Evolutionary conservation across 2,888 invertebrate species (phyloP), one percentile per base, ranked within the genome.

Genomic region (Acleris sparsana): DNA sequence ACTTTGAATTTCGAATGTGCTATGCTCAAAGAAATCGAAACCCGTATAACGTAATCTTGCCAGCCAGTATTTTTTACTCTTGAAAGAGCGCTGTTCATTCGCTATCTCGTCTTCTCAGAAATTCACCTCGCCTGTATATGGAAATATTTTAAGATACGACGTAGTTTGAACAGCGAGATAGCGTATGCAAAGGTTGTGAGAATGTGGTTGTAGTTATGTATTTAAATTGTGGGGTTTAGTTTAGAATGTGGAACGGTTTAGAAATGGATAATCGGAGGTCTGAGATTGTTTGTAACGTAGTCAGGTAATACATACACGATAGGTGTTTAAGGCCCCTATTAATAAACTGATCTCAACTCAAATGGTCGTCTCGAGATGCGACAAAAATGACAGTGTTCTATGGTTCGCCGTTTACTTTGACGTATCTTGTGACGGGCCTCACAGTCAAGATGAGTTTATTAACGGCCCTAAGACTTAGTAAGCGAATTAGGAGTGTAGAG

Each of bases 141-240:
- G 88, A 89, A 89, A 88, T 90, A 89, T 88, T 89, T 84, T 83
- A 77, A 89, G 89, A 89, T 90, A 89, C 81, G 80, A 75, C 78
- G 69, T 73, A 78, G 89, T 90, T 90, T 90, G 83, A 75, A 78
- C 75, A 84, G 83, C 72, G 82, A 86, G 89, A 90, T 90, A 90
- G 89, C 87, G 84, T 49, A 77, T 77, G 85, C 84, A 83, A 79
- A 84, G 84, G 72, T 88, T 68, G 67, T 62, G 62, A 63, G 68
- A 71, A 71, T 67, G 66, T 71, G 63, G 62, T 63, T 71, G 18
- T 49, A 11, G 49, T 20, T 49, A 39, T 20, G 13, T 39, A 43
- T 43, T 53, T 20, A 43, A 43, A 20, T 16, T 16, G 39, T 43
- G 13, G 16, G 16, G 55, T 20, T 39, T 13, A 39, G 18, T 39